Base-by-base conservation (phyloP, 1,140 invertebrate species). In the Lithobius niger region DNA sequence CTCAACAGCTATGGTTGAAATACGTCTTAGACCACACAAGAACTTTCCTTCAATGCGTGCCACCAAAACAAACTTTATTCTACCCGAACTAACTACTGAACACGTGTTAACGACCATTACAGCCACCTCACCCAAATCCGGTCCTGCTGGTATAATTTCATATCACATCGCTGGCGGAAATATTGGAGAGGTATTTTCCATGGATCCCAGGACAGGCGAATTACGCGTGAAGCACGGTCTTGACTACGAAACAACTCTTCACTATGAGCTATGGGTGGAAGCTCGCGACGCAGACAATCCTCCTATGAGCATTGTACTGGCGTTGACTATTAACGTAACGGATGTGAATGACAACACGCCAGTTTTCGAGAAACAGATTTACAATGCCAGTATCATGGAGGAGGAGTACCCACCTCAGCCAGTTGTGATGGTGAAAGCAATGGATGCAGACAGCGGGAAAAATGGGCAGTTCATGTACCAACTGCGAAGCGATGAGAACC, bases 321-420 rank as follows among this genome's bases (percentile, higher is more conserved):
- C 84, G 62, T 67, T 96, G 3, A 74, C 82, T 42, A 82, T 96
- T 21, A 88, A 88, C 66, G 84, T 97, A 0, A 86, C 84, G 0
- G 92, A 96, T 68, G 80, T 82, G 3, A 97, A 97, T 69, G 91
- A 97, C 64, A 94, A 95, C 71, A 68, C 82, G 0, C 93, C 92
- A 1, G 70, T 84, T 0, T 89, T 95, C 67, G 82, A 85, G 61
- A 78, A 78, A 28, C 66, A 76, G 0, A 72, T 92, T 10, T 97
- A 95, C 66, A 88, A 89, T 62, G 81, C 86, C 1, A 81, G 82
- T 1, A 79, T 96, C 2, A 62, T 82, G 19, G 94, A 97, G 74
- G 88, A 94, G 70, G 82, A 90, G 69, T 78, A 77, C 44, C 84
- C 88, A 2, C 85, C 88, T 6, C 75, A 82, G 62, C 71, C 82